Evolutionary conservation across 2,888 invertebrate species (phyloP).

Genomic region (Keiferia lycopersicella): DNA sequence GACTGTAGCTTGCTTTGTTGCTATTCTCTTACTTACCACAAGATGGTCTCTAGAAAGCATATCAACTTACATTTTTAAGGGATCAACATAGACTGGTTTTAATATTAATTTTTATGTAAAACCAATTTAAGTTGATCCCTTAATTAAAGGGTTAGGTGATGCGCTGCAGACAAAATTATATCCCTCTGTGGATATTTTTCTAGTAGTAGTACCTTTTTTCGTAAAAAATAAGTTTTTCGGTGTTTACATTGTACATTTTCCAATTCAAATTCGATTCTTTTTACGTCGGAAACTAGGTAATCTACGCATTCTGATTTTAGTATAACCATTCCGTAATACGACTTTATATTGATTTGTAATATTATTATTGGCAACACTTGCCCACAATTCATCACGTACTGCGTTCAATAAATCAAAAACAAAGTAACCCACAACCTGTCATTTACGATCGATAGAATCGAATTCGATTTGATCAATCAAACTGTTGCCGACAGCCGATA

Average conservation of each 20-base stretch:
- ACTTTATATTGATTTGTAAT: not conserved
- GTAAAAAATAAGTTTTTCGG: too few species aligned
- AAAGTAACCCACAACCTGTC: not conserved
- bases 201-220: too few species aligned
- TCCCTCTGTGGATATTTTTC: too few species aligned
- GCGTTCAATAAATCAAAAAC: not conserved
- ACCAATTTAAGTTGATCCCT: not conserved
- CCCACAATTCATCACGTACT: not conserved
- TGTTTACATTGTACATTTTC: not conserved
- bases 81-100: not conserved
- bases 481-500: slow-evolving; percentile 23
- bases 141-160: too few species aligned
- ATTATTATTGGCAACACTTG: not conserved
- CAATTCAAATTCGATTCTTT: too few species aligned
- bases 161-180: too few species aligned
- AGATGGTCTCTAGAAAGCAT: not conserved
- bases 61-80: not conserved
- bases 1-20: not conserved
- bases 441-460: slow-evolving; percentile 3
- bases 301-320: not conserved
- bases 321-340: not conserved
- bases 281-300: too few species aligned
- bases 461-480: slow-evolving; percentile 20
- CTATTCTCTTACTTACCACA: not conserved
- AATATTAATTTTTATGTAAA: not conserved